Evolutionary conservation across 2,888 invertebrate genomes (phyloP).

Genomic region (Dromius quadrimaculatus): DNA sequence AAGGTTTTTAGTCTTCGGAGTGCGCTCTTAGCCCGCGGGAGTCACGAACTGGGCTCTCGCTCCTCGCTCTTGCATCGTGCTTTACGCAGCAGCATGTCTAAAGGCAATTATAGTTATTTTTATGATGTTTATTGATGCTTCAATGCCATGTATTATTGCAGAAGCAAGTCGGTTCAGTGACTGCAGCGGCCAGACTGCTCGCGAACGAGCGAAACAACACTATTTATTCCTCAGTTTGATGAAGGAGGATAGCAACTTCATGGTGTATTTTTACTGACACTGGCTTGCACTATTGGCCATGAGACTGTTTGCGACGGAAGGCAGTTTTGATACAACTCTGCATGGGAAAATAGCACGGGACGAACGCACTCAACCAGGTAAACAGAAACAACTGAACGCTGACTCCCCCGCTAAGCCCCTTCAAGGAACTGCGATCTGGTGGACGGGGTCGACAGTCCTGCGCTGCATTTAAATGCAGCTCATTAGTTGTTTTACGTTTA

Average conservation of each 20-base stretch:
- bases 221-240: background rate
- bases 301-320: conserved; percentile 60
- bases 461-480: background rate
- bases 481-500: too few species aligned
- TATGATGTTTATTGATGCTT: conserved; percentile 62
- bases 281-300: conserved; percentile 61
- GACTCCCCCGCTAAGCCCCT: background rate
- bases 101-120: conserved; percentile 61
- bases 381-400: background rate
- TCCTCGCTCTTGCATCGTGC: conserved; percentile 8
- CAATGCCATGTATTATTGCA: conserved; percentile 63
- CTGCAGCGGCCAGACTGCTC: conserved; percentile 59
- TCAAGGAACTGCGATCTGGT: conserved; percentile 1
- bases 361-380: conserved; percentile 28
- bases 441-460: background rate
- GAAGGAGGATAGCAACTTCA: conserved; percentile 5
- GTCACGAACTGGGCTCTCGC: conserved; percentile 12
- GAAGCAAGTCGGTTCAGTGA: conserved; percentile 63
- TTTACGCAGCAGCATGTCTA: conserved; percentile 53
- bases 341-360: conserved; percentile 19
- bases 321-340: conserved; percentile 55
- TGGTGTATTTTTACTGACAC: conserved; percentile 56
- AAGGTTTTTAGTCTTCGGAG: background rate
- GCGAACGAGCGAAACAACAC: background rate
- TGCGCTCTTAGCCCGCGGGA: conserved; percentile 25